phyloP scores from a whole-genome alignment of 2,113 vertebrate species.

The Thamnaconus septentrionalis region DNA sequence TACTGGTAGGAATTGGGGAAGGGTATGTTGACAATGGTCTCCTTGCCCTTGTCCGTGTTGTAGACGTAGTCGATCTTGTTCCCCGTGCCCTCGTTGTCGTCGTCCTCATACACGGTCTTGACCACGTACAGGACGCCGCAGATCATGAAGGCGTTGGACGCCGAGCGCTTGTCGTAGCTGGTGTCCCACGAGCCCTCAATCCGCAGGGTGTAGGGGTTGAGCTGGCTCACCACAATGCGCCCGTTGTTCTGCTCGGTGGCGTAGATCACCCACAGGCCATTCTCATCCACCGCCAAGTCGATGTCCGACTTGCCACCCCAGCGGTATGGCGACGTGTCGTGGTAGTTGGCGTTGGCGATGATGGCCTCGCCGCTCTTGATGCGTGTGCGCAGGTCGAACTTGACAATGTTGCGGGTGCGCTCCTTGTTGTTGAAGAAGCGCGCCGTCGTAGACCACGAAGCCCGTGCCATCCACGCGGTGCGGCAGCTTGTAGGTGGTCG shows the following conservation, averaged over 20 bases:
- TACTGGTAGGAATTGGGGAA: conserved; percentile 99
- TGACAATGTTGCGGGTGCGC: conserved; percentile 97
- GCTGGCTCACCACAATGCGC: conserved; percentile 90
- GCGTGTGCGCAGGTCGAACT: conserved; percentile 94
- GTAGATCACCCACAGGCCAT: conserved; percentile 94
- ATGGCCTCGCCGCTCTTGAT: conserved; percentile 99
- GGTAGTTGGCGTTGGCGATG: conserved; percentile 86
- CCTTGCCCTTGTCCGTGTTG: conserved; percentile 93
- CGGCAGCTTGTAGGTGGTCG: conserved; percentile 96
- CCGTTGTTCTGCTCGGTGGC: conserved; percentile 89
- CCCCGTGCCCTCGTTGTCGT: conserved; percentile 95
- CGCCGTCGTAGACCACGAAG: conserved; percentile 96
- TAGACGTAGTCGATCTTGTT: conserved; percentile 99
- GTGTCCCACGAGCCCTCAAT: conserved; percentile 91
- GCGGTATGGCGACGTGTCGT: conserved; percentile 90
- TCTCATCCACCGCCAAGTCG: conserved; percentile 90
- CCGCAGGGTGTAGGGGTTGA: conserved; percentile 89
- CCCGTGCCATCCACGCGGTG: conserved; percentile 96
- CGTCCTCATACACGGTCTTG: conserved; percentile 96
- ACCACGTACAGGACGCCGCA: conserved; percentile 94
- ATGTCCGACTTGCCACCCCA: conserved; percentile 87
- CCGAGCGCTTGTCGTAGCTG: conserved; percentile 80
- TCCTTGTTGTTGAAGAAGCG: conserved; percentile 99
- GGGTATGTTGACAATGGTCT: conserved; percentile 87
- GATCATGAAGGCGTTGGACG: conserved; percentile 90